Conservation (phyloP, 2,888 invertebrate species). For the Lumbricus terrestris region DNA sequence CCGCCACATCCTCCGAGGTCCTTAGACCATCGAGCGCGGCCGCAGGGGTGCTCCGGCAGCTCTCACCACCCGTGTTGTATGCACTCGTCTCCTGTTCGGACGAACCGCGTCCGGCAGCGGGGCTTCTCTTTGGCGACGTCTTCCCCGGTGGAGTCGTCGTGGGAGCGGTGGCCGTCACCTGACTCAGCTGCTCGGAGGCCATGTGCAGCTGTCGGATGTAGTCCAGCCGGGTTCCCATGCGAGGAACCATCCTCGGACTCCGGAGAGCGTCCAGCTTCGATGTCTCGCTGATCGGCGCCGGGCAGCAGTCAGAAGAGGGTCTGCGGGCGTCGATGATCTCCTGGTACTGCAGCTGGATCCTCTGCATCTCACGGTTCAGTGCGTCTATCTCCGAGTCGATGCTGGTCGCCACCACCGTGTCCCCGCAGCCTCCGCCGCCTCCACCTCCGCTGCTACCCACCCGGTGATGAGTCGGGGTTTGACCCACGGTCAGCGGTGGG, state of each 20-base stretch:
- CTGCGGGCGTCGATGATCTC: conserved; percentile 58
- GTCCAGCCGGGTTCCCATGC: conserved; percentile 56
- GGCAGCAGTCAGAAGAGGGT: conserved; percentile 22
- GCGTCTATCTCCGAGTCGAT: conserved; percentile 65
- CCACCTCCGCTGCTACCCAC: too few species aligned
- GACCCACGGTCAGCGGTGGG: neutral
- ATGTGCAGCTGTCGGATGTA: conserved; percentile 33
- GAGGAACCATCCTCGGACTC: conserved; percentile 47
- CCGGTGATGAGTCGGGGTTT: neutral
- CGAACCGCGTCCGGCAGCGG: neutral
- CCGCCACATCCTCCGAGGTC: conserved; percentile 7
- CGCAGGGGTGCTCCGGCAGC: conserved; percentile 67
- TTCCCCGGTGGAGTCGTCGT: neutral
- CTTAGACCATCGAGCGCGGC: neutral
- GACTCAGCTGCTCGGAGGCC: neutral
- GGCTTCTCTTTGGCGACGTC: conserved; percentile 39
- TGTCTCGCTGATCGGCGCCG: conserved; percentile 31
- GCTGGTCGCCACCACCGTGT: conserved; percentile 49
- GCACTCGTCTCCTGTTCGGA: conserved; percentile 62
- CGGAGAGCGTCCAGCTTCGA: conserved; percentile 25
- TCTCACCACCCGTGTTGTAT: conserved; percentile 75
- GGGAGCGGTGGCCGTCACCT: neutral
- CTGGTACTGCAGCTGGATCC: conserved; percentile 65
- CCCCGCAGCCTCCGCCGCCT: too few species aligned
- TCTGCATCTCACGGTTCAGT: conserved; percentile 66